phyloP scores from a whole-genome alignment of 2,113 vertebrate species.

The Lophius piscatorius region DNA sequence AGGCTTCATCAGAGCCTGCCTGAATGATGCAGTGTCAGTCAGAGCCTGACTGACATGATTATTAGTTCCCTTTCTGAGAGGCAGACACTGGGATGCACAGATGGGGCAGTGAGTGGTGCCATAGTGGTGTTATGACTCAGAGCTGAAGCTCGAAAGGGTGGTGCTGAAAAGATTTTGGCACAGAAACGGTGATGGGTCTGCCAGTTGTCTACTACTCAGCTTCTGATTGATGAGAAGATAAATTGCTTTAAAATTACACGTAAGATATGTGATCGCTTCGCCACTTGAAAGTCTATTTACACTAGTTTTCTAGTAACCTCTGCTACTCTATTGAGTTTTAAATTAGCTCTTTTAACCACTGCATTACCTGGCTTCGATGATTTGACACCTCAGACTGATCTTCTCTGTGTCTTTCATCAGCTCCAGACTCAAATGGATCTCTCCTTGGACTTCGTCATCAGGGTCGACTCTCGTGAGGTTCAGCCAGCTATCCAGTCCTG shows the following conservation, averaged over 20 bases:
- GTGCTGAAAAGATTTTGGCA: constrained; percentile 40
- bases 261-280: no score
- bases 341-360: no score
- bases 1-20: constrained; percentile 15
- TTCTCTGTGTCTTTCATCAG: constrained; percentile 71
- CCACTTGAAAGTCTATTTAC: no score
- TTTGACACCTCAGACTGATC: constrained; percentile 80
- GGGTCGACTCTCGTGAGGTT: constrained; percentile 86
- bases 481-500: constrained; percentile 89
- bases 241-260: no score
- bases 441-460: constrained; percentile 89
- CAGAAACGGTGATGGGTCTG: constrained; percentile 11
- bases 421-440: constrained; percentile 84
- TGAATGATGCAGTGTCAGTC: constrained; percentile 46
- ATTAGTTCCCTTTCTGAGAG: constrained; percentile 50
- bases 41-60: constrained; percentile 57
- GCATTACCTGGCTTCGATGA: constrained; percentile 86
- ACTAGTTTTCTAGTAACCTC: no score
- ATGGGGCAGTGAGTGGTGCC: constrained; percentile 65
- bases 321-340: no score
- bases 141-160: constrained; percentile 42
- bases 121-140: constrained; percentile 49
- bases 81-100: constrained; percentile 50
- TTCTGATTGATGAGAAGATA: no score
- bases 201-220: not conserved